Base-by-base conservation (phyloP, 1,140 invertebrate species). In the Popillia japonica region DNA sequence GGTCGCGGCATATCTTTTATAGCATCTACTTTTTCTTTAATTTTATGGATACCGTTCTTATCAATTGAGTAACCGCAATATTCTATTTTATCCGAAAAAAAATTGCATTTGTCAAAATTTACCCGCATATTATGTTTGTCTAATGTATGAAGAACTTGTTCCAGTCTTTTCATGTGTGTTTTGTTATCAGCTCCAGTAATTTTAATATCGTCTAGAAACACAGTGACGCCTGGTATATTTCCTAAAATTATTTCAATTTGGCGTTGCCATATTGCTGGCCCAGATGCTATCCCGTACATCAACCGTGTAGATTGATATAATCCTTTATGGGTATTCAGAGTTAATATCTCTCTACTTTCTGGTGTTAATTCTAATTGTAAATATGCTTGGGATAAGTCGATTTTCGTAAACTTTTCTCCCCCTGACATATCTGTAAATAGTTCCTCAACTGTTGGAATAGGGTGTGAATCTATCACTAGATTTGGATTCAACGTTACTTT, bases 61-160 rank as follows among this genome's bases (percentile, higher is more conserved):
- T 81, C 72, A 6, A 89, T 83, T n/a, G 81, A 61, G 77, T 75
- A 83, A 7, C 87, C 87, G 14, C 87, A 78, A 81, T 86, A 88
- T 68, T 80, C 83, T 0, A 87, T 77, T 11, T 77, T 68, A n/a
- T 80, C 59, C 41, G 48, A 1, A 72, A 81, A 80, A 80, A 80
- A 81, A 11, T 4, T 55, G 76, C 81, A 82, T 80, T 83, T 83
- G 0, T 40, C 72, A 40, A 40, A 10, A 40, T 73, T 73, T 3
- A 73, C 23, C 7, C 2, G 1, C 40, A 73, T 11, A 41, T 41
- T 41, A 40, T 41, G 17, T 40, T 73, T 41, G 6, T 73, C 27
- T 40, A 73, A 73, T 6, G 40, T 73, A 7, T 40, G 8, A 0
- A 73, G 11, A 34, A 40, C 72, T 73, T 73, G 11, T 73, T 73